phyloP scores from a whole-genome alignment of 2,113 vertebrate species.

The Tenrec ecaudatus region DNA sequence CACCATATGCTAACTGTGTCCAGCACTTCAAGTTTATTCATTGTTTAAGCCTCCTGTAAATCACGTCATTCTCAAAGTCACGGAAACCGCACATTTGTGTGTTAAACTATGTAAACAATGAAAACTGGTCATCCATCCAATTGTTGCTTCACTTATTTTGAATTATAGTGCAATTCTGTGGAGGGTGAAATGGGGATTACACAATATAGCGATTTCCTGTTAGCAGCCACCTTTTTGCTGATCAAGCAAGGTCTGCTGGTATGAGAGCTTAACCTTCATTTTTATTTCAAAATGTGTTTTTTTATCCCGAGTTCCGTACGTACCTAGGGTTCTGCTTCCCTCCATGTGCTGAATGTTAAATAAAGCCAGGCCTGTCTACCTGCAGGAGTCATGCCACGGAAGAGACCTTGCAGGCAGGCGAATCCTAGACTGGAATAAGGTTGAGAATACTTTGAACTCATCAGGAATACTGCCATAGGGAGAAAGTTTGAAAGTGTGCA shows the following conservation, averaged over 20 bases:
- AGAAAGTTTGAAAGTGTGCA: neutral
- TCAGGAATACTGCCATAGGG: neutral
- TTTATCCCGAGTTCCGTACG: conserved; percentile 61
- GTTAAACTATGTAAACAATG: conserved; percentile 76
- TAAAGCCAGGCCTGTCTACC: conserved; percentile 43
- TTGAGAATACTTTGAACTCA: conserved; percentile 46
- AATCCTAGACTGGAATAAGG: conserved; percentile 37
- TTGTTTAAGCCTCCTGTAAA: conserved; percentile 66
- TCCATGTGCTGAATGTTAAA: conserved; percentile 52
- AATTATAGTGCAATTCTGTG: conserved; percentile 77
- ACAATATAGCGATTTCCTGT: conserved; percentile 76
- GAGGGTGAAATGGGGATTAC: conserved; percentile 73
- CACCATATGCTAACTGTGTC: conserved; percentile 77
- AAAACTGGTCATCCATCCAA: conserved; percentile 76
- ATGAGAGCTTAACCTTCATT: conserved; percentile 66
- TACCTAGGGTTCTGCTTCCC: conserved; percentile 64
- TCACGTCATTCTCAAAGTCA: conserved; percentile 74
- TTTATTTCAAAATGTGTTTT: conserved; percentile 71
- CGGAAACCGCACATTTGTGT: conserved; percentile 76
- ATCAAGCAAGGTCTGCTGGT: conserved; percentile 70
- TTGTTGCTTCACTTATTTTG: conserved; percentile 80
- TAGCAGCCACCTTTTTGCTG: conserved; percentile 76
- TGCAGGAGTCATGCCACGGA: conserved; percentile 33
- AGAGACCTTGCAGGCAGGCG: conserved; percentile 14
- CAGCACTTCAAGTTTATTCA: conserved; percentile 73